These are phyloP conservation scores for Delia radicum DNA, from an alignment of 1,140 invertebrate genomes.

Conservation along the genomic window DNA sequence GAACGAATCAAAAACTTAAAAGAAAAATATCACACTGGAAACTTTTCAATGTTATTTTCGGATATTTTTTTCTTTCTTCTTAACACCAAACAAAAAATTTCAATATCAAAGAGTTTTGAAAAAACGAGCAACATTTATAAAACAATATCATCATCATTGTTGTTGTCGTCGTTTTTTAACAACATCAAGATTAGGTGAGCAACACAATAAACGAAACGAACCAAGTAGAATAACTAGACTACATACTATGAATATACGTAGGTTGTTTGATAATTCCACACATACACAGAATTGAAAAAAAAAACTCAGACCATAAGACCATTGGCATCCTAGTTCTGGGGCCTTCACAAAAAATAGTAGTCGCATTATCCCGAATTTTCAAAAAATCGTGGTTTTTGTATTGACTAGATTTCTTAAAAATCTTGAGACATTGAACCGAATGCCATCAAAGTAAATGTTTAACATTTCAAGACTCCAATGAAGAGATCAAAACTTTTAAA, in stretches of 20 bases:
- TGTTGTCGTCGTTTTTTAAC: neutral
- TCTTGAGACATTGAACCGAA: too few relatives aligned
- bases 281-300: too few relatives aligned
- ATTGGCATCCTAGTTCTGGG: too few relatives aligned
- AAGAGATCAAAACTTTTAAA: too few relatives aligned
- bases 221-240: neutral
- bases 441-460: too few relatives aligned
- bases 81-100: slow-evolving; percentile 7
- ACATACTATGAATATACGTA: neutral
- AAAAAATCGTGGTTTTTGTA: too few relatives aligned
- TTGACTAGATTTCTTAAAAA: too few relatives aligned
- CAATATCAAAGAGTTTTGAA: slow-evolving; percentile 4
- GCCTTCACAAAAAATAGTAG: too few relatives aligned
- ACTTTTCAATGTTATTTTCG: neutral
- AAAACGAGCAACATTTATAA: neutral
- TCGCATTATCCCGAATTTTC: too few relatives aligned
- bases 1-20: neutral
- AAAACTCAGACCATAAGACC: too few relatives aligned
- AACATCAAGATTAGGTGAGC: slow-evolving; percentile 9
- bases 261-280: neutral
- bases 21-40: neutral
- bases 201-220: neutral
- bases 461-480: too few relatives aligned
- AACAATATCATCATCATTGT: neutral
- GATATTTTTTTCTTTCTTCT: too few relatives aligned